Percentiles rank a stretch among this genome's conserved stretches.
Evolutionary conservation across 2,888 invertebrate species (phyloP).

Genomic region (Drosophila fulvimacula): DNA sequence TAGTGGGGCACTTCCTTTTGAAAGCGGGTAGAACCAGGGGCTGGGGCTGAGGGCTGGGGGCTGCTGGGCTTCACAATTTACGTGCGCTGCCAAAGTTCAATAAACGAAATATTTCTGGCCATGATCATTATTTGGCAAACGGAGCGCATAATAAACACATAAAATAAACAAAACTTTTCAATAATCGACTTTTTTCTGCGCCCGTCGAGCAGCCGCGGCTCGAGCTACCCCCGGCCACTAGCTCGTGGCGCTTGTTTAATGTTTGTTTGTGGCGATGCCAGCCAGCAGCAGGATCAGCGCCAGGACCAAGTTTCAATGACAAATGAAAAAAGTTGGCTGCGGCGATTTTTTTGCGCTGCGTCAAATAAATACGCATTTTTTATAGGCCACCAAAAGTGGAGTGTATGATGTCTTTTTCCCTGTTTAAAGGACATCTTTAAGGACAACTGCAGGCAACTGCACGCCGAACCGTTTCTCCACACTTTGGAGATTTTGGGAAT

Average conservation of each 20-base stretch:
- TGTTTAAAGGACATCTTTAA: slow-evolving; percentile 52
- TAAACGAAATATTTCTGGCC: slow-evolving; percentile 83
- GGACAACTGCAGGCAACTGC: slow-evolving; percentile 55
- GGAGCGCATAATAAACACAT: slow-evolving; percentile 84
- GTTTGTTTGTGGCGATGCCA: slow-evolving; percentile 73
- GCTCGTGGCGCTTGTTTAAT: slow-evolving; percentile 66
- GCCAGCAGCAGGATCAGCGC: slow-evolving; percentile 24
- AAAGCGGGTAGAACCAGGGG: slow-evolving; percentile 1
- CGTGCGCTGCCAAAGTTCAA: slow-evolving; percentile 82
- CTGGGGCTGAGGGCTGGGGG: background rate
- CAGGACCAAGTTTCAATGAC: slow-evolving; percentile 80
- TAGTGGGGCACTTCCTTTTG: slow-evolving; percentile 9
- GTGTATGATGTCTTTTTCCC: slow-evolving; percentile 25
- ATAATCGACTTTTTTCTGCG: slow-evolving; percentile 76
- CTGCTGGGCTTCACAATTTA: slow-evolving; percentile 57
- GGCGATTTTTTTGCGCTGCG: slow-evolving; percentile 15
- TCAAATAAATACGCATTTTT: slow-evolving; percentile 77
- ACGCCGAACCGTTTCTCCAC: slow-evolving; percentile 35
- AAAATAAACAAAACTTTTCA: slow-evolving; percentile 82
- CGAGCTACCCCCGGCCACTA: slow-evolving; percentile 4
- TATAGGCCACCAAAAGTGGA: slow-evolving; percentile 56
- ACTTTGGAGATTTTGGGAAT: slow-evolving; percentile 82
- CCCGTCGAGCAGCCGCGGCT: slow-evolving; percentile 3
- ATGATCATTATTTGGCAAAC: slow-evolving; percentile 84
- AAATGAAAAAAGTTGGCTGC: slow-evolving; percentile 73